Percentiles rank a stretch among this genome's conserved stretches.
phyloP scores from a whole-genome alignment of 1,140 invertebrate species.

The Drusus annulatus region DNA sequence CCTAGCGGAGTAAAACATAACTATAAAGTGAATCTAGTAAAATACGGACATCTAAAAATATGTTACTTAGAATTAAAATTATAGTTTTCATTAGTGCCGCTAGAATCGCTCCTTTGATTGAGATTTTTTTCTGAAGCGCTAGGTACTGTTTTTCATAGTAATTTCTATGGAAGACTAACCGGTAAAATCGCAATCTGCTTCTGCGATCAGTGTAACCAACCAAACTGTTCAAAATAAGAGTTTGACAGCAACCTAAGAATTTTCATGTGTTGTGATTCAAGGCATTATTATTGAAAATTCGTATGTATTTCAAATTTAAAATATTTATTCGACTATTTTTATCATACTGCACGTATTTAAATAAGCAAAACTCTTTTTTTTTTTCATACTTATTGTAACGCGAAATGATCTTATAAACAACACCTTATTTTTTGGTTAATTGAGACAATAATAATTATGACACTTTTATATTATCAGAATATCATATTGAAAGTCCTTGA shows the following conservation, averaged over 20 bases:
- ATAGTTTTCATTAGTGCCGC: too few species aligned
- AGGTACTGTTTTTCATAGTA: too few species aligned
- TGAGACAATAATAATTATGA: background rate
- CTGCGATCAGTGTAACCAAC: constrained; percentile 4
- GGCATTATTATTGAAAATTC: constrained; percentile 28
- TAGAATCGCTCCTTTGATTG: too few species aligned
- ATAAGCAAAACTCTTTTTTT: too few species aligned
- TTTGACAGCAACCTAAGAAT: constrained; percentile 16
- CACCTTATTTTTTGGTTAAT: background rate
- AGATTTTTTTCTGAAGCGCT: too few species aligned
- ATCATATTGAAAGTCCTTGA: too few species aligned
- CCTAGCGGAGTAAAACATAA: too few species aligned
- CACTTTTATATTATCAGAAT: background rate
- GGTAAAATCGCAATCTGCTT: constrained; percentile 20
- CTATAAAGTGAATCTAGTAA: too few species aligned
- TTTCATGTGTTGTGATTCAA: background rate
- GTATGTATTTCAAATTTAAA: constrained; percentile 2
- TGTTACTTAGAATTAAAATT: too few species aligned
- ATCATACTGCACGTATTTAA: background rate
- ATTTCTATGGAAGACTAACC: background rate
- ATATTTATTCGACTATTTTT: background rate
- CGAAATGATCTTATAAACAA: background rate
- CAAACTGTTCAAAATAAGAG: background rate
- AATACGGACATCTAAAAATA: too few species aligned
- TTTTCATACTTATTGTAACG: too few species aligned